Evolutionary conservation across 37 sponge, comb jelly and placozoan species (phyloP).

Genomic region (Ianthella basta): DNA sequence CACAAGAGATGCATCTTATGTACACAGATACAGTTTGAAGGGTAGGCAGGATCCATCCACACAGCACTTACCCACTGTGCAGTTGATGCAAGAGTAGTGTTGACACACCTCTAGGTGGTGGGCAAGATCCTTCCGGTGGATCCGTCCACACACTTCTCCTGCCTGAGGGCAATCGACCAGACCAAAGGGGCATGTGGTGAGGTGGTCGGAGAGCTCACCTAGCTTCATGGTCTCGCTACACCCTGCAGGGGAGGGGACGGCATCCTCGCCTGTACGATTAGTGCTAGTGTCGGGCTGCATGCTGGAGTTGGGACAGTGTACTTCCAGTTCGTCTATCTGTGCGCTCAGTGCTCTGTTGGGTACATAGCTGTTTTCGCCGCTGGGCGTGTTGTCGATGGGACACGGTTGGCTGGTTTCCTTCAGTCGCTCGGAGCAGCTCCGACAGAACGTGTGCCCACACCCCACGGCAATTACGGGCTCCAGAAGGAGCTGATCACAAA

Average conservation of each 20-base stretch:
- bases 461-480: constrained; percentile 89
- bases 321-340: constrained; percentile 80
- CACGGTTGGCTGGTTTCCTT: constrained; percentile 36
- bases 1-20: no score
- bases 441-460: constrained; percentile 97
- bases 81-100: neutral
- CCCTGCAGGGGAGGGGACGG: no score
- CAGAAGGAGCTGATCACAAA: constrained; percentile 66
- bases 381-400: constrained; percentile 68
- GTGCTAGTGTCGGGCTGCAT: neutral
- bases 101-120: constrained; percentile 54
- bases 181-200: constrained; percentile 60
- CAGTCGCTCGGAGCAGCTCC: constrained; percentile 56
- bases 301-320: constrained; percentile 62
- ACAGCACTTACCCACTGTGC: neutral
- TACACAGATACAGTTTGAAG: neutral
- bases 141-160: constrained; percentile 60
- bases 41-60: neutral
- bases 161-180: constrained; percentile 72
- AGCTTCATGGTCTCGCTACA: constrained; percentile 72
- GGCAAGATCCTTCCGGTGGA: constrained; percentile 65
- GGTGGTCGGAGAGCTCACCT: constrained; percentile 72
- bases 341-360: constrained; percentile 80
- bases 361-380: constrained; percentile 70
- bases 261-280: constrained; percentile 45